Evolutionary conservation across 2,113 vertebrate genomes (phyloP), one percentile per base, ranked within the genome.

Genomic region (Anseranas semipalmata): DNA sequence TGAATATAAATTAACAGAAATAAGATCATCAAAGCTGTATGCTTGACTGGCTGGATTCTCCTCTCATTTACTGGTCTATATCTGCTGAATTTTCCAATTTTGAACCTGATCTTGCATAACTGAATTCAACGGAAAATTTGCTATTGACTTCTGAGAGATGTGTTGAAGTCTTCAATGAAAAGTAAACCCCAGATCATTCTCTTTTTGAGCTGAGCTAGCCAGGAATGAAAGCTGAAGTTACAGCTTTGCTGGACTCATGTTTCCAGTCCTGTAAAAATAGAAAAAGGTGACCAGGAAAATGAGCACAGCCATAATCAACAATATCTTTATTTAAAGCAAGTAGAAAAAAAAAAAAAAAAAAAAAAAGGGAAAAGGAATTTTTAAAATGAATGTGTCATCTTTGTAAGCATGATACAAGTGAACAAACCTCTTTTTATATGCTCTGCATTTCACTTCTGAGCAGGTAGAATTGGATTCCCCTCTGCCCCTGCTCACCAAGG

Each of bases 141-240:
- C 19, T 67, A 14, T 71, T 71, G 52, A 16, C 37, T 94, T 78
- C 50, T 46, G 50, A 80, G 76, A 81, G 63, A 20, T 48, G 18
- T n/a, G 37, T 65, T 45, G 27, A 70, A 43, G 33, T n/a, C 80
- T 89, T 70, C 45, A 73, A 85, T 8, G 52, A 91, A 55, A 86
- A 81, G 21, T 20, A 89, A 85, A 56, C 10, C 16, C 10, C n/a
- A 72, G 50, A 41, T 22, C 56, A 13, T 71, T 52, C 32, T 77
- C 39, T 68, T 55, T 70, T 74, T 79, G 63, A 82, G 39, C 48
- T 82, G 66, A 52, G 48, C 8, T 85, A n/a, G 15, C 37, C 50
- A 86, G 63, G 73, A 65, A 37, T 63, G 53, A 66, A 66, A 93
- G 63, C 74, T 96, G 87, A 91, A 95, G 85, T 94, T 93, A 70